Evolutionary conservation across 2,888 invertebrate genomes (phyloP), one percentile per base, ranked within the genome.

Genomic region (Hirtodrosophila alboralis): DNA sequence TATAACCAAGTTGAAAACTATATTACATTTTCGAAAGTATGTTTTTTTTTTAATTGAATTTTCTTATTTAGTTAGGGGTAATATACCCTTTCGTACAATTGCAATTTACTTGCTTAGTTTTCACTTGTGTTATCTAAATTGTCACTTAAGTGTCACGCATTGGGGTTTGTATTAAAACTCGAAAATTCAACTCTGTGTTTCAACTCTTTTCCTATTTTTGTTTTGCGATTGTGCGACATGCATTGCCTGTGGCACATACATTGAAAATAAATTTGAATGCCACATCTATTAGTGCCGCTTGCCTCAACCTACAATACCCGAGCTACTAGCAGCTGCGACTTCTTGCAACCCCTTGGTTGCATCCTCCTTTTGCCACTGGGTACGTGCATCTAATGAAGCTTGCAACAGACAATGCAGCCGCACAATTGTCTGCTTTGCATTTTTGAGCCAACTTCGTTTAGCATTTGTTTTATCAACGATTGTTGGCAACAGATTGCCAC

Each of bases 321-420:
- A 51, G 14, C 41, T 18, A 28, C 34, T 33, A 1, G 21, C 40
- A 57, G 51, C 16, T 27, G 43, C 27, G 23, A n/a, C 56, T 23
- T 28, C 21, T 21, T 13, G 13, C 38, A 9, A 34, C 13, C 28
- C 33, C 8, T 23, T 8, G 3, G n/a, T n/a, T 14, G 5, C 26
- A 28, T 36, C 30, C 34, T 36, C 30, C 34, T 16, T 37, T 14
- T 36, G 27, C 43, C 10, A 0, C 23, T 23, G 23, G 23, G 1
- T 23, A 48, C 71, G 34, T 49, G 57, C 73, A 49, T 60, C 73
- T 74, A 74, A 74, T 76, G 74, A 74, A 76, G 74, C 74, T 76
- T 74, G 68, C 74, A 47, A 41, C 77, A 67, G 73, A 74, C 67
- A 69, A 66, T 66, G 51, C 61, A 52, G 37, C 34, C 14, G 9